Conservation (phyloP, 2,888 invertebrate species). For the Conomelus anceps region DNA sequence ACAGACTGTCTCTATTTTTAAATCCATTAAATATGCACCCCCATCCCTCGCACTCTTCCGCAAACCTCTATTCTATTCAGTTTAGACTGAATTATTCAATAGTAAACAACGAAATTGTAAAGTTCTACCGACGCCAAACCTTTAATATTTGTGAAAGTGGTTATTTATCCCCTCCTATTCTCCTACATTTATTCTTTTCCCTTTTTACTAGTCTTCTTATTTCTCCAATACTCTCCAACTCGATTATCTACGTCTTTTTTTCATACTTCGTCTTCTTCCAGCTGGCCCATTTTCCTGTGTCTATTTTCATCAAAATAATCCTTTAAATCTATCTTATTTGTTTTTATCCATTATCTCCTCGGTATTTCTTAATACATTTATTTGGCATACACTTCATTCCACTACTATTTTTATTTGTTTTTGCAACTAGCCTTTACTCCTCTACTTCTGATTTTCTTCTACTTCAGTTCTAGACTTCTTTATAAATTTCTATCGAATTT, state of each 20-base stretch:
- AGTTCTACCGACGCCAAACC: background rate
- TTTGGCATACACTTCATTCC: too few relatives aligned
- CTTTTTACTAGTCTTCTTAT: background rate
- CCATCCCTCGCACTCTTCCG: background rate
- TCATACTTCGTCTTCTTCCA: too few relatives aligned
- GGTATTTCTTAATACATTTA: too few relatives aligned
- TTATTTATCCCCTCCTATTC: background rate
- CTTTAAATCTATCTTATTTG: too few relatives aligned
- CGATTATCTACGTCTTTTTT: background rate
- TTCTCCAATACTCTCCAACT: background rate
- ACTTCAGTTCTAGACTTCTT: too few relatives aligned
- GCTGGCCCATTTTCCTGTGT: background rate
- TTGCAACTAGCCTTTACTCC: too few relatives aligned
- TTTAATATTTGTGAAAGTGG: background rate
- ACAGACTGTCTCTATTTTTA: background rate
- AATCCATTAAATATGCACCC: background rate
- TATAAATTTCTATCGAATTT: too few relatives aligned
- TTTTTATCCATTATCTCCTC: too few relatives aligned
- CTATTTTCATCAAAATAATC: too few relatives aligned
- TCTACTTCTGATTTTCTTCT: too few relatives aligned
- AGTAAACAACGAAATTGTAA: background rate
- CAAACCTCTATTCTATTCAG: background rate
- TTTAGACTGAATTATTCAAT: background rate
- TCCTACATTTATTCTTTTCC: too few relatives aligned
- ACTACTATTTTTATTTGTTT: too few relatives aligned